Percentiles rank a stretch among this genome's conserved stretches.
Conservation (phyloP, 2,888 invertebrate species). For the Fabriciana adippe region DNA sequence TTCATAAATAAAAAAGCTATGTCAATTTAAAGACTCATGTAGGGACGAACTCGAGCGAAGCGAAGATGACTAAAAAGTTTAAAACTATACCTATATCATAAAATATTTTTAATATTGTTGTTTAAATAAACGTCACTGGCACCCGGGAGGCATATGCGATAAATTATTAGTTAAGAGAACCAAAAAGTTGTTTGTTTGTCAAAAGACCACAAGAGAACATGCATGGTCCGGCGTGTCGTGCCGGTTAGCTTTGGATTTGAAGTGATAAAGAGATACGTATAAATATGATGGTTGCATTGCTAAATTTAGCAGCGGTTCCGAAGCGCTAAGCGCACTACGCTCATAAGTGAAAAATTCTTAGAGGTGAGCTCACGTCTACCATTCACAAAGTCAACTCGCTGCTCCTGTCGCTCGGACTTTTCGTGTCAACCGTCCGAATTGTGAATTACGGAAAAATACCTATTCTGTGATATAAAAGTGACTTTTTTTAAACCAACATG, state of each 20-base stretch:
- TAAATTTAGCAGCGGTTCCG: constrained; percentile 65
- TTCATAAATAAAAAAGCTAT: too few species aligned
- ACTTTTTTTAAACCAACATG: constrained; percentile 51
- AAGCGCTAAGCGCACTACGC: constrained; percentile 48
- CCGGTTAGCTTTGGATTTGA: constrained; percentile 3
- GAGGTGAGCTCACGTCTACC: constrained; percentile 61
- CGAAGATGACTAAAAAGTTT: too few species aligned
- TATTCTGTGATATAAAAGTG: constrained; percentile 49
- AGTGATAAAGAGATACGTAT: constrained; percentile 41
- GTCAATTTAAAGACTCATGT: too few species aligned
- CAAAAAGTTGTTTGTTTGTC: background rate
- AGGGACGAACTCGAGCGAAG: too few species aligned
- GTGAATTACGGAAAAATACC: constrained; percentile 16
- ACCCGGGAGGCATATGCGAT: too few species aligned
- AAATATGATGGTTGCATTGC: constrained; percentile 51
- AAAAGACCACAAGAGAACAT: background rate
- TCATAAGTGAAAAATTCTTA: constrained; percentile 55
- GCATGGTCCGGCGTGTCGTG: background rate
- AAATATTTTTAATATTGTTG: too few species aligned
- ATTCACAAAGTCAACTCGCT: constrained; percentile 8
- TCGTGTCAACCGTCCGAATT: background rate
- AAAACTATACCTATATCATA: too few species aligned
- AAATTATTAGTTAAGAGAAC: too few species aligned
- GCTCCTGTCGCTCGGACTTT: constrained; percentile 39
- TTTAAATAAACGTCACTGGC: too few species aligned